Evolutionary conservation across 1,140 invertebrate genomes (phyloP), one percentile per base, ranked within the genome.

Genomic region (Euwallacea fornicatus): DNA sequence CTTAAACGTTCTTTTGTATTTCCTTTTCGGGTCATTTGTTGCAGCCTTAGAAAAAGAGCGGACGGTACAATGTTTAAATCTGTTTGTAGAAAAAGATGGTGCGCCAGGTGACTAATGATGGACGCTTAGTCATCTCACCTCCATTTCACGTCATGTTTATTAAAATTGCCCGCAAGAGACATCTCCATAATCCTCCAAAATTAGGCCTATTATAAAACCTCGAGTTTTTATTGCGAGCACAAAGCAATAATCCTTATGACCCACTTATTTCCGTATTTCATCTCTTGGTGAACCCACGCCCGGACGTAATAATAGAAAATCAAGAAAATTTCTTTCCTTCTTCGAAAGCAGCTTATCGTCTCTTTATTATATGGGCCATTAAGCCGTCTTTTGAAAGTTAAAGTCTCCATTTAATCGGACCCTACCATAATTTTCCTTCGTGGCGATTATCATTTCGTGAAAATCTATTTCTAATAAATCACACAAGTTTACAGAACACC

Each of bases 391-490:
- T 68, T 68, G 60, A 60, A 68, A 68, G 66, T 58, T 68, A 68
- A 68, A 60, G 55, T 68, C 66, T 68, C 66, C 44, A 68, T 68
- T 68, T 60, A 68, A 60, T 66, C 64, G 55, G 21, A 44, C 53
- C 54, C 55, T 66, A 66, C 53, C 43, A 66, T 44, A 66, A 66
- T 66, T 66, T 55, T 66, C 53, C 64, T 58, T 66, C 54, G 53
- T 13, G n/a, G 64, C 42, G 53, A 66, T 66, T 66, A 66, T 66
- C 64, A 54, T 54, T 56, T 13, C 64, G 50, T 44, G 64, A 56
- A 55, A 66, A 66, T 66, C 64, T 66, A 66, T 56, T 58, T 42
- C 64, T 66, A 66, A 66, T 66, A 66, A 66, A 66, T 66, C 64
- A 66, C 55, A 66, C 46, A 58, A 66, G 53, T 66, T 66, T 58